A percentile compares a stretch with the other conserved stretches of the same genome.
Conservation (phyloP, 2,888 invertebrate genomes). For the Eudemis profundana region DNA sequence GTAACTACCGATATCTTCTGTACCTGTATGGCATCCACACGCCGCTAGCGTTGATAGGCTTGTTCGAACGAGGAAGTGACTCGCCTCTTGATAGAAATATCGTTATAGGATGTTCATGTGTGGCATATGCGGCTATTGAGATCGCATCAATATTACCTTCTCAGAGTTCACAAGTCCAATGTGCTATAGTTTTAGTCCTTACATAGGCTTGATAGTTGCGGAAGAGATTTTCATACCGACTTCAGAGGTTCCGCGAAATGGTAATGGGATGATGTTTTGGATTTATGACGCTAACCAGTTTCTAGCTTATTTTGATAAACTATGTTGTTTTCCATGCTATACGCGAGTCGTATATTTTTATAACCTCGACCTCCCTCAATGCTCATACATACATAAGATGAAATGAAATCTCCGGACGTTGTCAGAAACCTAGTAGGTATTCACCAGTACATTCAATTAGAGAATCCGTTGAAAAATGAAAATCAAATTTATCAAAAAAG, state of each 20-base stretch:
- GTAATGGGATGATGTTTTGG: constrained; percentile 23
- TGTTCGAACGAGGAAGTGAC: constrained; percentile 36
- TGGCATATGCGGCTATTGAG: constrained; percentile 33
- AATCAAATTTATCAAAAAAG: no score
- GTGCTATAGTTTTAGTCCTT: neutral
- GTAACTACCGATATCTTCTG: constrained; percentile 6
- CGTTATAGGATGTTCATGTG: constrained; percentile 35
- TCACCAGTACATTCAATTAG: no score
- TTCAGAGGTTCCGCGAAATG: constrained; percentile 28
- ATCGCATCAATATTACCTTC: constrained; percentile 28
- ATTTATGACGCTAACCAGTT: constrained; percentile 17
- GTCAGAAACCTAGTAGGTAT: no score
- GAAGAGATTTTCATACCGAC: constrained; percentile 25
- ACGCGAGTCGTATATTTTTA: no score
- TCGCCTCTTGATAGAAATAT: constrained; percentile 35
- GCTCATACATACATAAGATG: no score
- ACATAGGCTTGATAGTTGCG: neutral
- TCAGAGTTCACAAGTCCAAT: constrained; percentile 12
- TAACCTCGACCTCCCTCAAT: no score
- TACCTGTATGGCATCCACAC: constrained; percentile 9
- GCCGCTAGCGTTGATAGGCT: constrained; percentile 39
- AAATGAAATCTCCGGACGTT: no score
- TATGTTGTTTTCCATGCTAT: neutral
- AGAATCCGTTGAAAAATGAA: no score
- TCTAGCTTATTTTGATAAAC: neutral